These are phyloP conservation scores for Trialeurodes vaporariorum DNA, from an alignment of 1,140 invertebrate genomes.

Conservation along the genomic window DNA sequence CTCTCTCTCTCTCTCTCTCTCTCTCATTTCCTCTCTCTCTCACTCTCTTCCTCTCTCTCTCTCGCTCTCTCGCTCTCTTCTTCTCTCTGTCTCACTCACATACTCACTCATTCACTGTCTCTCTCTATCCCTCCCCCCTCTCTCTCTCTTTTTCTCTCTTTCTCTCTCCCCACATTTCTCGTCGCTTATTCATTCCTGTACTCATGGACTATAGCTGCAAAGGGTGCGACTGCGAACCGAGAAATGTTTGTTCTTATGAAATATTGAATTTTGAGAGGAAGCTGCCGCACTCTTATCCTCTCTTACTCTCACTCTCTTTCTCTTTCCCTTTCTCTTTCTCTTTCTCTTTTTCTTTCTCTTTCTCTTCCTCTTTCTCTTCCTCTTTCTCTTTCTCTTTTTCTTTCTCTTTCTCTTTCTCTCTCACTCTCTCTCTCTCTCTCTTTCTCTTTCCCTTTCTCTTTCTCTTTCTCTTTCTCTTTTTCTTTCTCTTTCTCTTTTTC, in stretches of 20 bases:
- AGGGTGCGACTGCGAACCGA: background rate
- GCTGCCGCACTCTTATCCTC: too few species aligned
- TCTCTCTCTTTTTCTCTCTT: too few species aligned
- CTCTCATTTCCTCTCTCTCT: too few species aligned
- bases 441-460: background rate
- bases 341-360: background rate
- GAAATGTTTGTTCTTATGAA: too few species aligned
- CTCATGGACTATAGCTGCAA: background rate
- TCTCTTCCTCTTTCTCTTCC: background rate
- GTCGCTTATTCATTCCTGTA: background rate
- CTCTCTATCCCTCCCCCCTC: too few species aligned
- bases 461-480: background rate
- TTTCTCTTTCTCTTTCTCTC: background rate
- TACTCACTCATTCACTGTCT: too few species aligned
- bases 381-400: background rate
- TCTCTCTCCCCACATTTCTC: background rate
- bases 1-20: too few species aligned
- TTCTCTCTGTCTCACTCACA: too few species aligned
- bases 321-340: background rate
- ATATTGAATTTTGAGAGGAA: background rate
- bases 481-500: background rate
- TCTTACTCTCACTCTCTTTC: background rate
- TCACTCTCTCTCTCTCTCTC: background rate
- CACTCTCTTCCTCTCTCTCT: too few species aligned
- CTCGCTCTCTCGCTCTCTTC: too few species aligned